Base-by-base conservation (phyloP, 2,888 invertebrate genomes). In the Seira sanloemensis region DNA sequence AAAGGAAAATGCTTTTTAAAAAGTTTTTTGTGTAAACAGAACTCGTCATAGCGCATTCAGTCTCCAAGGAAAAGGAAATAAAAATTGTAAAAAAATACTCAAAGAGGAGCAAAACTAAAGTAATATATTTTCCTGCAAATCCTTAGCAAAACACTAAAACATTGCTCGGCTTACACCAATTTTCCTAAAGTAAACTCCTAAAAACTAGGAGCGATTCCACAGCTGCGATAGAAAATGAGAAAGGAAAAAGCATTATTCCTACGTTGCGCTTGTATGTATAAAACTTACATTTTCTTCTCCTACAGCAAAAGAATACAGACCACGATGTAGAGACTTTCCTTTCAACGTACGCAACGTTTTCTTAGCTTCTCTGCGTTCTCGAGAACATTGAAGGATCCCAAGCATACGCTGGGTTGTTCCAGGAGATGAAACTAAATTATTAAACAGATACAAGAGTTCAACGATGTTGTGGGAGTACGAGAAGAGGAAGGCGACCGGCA, bases 101-200 rank as follows among this genome's bases (percentile, higher is more conserved):
- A 62, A 62, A 54, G 62, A 26, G 74, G 74, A 74, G 27, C 58
- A 74, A 54, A 74, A 74, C 50, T 46, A 74, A 62, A 62, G 74
- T 54, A 58, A 74, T 74, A 58, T 74, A 74, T 74, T 74, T 74
- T 74, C 74, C 16, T 62, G 26, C 62, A 74, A 74, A 74, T 74
- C 74, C 74, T 74, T 62, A 74, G 27, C 74, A 74, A 74, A 74
- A 74, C 62, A 74, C 62, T 62, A 74, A 74, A 62, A 74, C 74
- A 74, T 74, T 74, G 24, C 74, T 74, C 62, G 58, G 74, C 74
- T 65, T 74, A 74, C 74, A 74, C 62, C 74, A 74, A 74, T 74
- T 74, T 50, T 62, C 74, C 62, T 74, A 62, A 62, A 74, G 74
- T 74, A 74, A 74, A 74, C 74, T 73, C 62, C 25, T 26, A 27